Base-by-base conservation (phyloP, 2,113 vertebrate genomes). In the Pelecanus crispus region DNA sequence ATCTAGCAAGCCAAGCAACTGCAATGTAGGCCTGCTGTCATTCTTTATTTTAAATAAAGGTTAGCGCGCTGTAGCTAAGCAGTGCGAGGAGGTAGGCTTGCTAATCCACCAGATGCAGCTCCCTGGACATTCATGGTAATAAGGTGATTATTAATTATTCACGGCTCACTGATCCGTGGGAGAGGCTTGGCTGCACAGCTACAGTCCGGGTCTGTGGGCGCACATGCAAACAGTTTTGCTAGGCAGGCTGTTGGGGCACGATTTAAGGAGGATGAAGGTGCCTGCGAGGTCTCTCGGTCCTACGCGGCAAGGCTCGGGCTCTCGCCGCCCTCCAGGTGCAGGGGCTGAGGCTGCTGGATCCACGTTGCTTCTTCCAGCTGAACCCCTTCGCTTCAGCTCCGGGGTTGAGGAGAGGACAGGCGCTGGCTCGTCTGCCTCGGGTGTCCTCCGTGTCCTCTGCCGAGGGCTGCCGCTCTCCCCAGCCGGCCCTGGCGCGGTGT, bases 361-460 rank as follows among this genome's bases (percentile, higher is more conserved):
- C n/a, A 6, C 1, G 4, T 9, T 32, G 16, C 36, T 42, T 29
- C 20, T 73, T 90, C 42, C 61, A 44, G 45, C 28, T 7, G 44
- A 75, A n/a, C 49, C 31, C 16, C 36, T 47, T 40, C 0, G 2
- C 44, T 21, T 71, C 81, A 7, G 13, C 49, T 28, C 42, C 8
- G 29, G 32, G 19, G n/a, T 22, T 29, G 25, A 17, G 47, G 25
- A 42, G 40, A 42, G 59, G 22, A 9, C 13, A 11, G 47, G 65
- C 3, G 0, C 47, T 1, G 3, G 9, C 26, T 32, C 2, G 0
- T 19, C 31, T 28, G 62, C 52, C n/a, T 49, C 2, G 1, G 11
- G 19, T 22, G 24, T 42, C 17, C n/a, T 42, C 40, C 21, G 1
- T 0, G 1, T 15, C 32, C 56, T 31, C 45, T 53, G 67, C 26